phyloP scores from a whole-genome alignment of 2,888 invertebrate species.

The Ethmia dodecea region DNA sequence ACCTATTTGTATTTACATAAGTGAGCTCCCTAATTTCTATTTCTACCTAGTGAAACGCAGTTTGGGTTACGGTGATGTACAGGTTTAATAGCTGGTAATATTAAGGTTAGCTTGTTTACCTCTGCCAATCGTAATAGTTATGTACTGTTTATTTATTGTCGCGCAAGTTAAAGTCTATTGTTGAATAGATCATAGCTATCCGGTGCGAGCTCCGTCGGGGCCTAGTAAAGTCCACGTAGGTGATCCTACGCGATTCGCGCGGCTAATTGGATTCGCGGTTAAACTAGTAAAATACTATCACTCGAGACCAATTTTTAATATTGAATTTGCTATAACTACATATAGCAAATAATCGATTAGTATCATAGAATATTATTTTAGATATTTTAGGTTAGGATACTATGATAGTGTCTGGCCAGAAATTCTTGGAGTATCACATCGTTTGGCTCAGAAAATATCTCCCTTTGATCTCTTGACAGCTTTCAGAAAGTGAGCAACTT shows the following conservation, averaged over 20 bases:
- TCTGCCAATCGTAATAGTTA: slow-evolving; percentile 76
- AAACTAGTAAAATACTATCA: slow-evolving; percentile 64
- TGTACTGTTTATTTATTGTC: slow-evolving; percentile 73
- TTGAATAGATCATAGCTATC: slow-evolving; percentile 77
- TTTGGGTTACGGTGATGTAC: slow-evolving; percentile 76
- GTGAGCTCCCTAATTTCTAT: slow-evolving; percentile 65
- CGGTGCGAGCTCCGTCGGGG: slow-evolving; percentile 39
- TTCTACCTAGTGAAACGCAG: slow-evolving; percentile 59
- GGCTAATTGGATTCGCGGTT: slow-evolving; percentile 42
- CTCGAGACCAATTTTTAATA: slow-evolving; percentile 74
- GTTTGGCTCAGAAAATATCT: slow-evolving; percentile 77
- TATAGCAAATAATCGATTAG: slow-evolving; percentile 69
- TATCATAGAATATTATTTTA: slow-evolving; percentile 73
- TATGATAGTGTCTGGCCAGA: slow-evolving; percentile 77
- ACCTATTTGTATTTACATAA: slow-evolving; percentile 74
- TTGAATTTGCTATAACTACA: slow-evolving; percentile 65
- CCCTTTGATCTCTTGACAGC: slow-evolving; percentile 77
- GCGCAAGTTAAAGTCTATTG: slow-evolving; percentile 71
- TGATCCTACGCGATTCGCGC: slow-evolving; percentile 22
- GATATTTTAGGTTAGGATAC: slow-evolving; percentile 77
- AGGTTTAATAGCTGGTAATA: slow-evolving; percentile 77
- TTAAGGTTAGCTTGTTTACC: slow-evolving; percentile 75
- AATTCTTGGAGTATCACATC: slow-evolving; percentile 77
- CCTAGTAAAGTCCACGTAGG: slow-evolving; percentile 24
- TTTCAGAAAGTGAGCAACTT: slow-evolving; percentile 76